Evolutionary conservation across 2,797 vertebrate species (phyloP).

Genomic region (Chloroceryle amazona): DNA sequence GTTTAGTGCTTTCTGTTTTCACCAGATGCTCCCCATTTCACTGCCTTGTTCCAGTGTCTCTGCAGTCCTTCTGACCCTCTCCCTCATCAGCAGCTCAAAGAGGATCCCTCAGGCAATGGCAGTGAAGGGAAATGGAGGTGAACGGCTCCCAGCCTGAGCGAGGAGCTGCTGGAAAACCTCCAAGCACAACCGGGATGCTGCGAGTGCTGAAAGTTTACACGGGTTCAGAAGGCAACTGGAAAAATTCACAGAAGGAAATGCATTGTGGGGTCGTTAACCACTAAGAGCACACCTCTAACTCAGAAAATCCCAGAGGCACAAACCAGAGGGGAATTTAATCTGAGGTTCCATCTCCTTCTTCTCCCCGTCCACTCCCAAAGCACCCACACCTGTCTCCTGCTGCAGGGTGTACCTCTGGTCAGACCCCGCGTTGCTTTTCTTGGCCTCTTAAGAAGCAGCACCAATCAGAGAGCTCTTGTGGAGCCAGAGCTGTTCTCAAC

Average conservation of each 20-base stretch:
- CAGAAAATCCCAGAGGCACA: not conserved
- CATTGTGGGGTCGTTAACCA: not conserved
- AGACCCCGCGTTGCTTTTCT: accelerated
- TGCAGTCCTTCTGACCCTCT: not conserved
- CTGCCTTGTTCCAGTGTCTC: not conserved
- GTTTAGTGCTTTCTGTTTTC: not conserved
- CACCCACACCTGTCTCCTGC: not conserved
- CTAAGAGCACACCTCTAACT: not conserved
- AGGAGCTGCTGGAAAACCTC: not conserved
- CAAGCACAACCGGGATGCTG: not conserved
- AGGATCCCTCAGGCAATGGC: not conserved
- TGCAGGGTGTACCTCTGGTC: not conserved
- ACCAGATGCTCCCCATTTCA: not conserved
- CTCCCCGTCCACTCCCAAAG: not conserved
- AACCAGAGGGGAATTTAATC: not conserved
- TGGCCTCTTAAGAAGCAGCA: not conserved
- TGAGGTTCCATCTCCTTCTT: not conserved
- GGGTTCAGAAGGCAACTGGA: not conserved
- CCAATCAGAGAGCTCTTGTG: not conserved
- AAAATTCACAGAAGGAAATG: not conserved
- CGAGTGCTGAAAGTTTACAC: accelerated
- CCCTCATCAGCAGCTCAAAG: not conserved
- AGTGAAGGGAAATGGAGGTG: accelerated
- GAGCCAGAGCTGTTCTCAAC: not conserved
- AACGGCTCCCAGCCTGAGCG: not conserved